Evolutionary conservation across 1,140 invertebrate species (phyloP).

Genomic region (Drosophila malerkotliana): DNA sequence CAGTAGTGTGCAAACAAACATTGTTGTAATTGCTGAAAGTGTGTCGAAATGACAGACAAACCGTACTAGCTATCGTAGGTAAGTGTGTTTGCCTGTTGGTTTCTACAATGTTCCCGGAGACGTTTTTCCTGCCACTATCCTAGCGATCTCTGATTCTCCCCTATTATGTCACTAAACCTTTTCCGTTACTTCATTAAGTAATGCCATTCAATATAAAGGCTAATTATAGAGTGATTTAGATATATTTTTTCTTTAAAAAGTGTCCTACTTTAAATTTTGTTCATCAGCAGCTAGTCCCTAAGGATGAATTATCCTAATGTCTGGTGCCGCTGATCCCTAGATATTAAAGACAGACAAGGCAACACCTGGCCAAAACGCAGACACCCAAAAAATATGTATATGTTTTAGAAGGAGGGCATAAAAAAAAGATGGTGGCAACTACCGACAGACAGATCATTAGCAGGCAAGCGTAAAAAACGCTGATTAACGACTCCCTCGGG

Average conservation of each 20-base stretch:
- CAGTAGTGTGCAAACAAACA: constrained; percentile 70
- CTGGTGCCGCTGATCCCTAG: constrained; percentile 32
- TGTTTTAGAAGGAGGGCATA: background rate
- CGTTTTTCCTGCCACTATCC: constrained; percentile 38
- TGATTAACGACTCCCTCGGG: constrained; percentile 78
- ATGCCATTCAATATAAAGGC: background rate
- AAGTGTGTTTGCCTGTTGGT: background rate
- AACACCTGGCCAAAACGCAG: constrained; percentile 32
- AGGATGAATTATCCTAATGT: constrained; percentile 67
- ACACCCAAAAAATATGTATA: background rate
- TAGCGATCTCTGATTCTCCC: constrained; percentile 10
- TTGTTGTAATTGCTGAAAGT: constrained; percentile 76
- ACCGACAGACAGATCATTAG: constrained; percentile 73
- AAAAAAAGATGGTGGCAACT: constrained; percentile 9
- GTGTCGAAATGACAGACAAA: constrained; percentile 66
- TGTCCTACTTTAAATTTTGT: constrained; percentile 3
- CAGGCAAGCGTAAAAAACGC: constrained; percentile 77
- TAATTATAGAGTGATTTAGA: background rate
- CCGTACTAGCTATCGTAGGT: background rate
- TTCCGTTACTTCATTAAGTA: background rate
- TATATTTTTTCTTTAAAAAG: background rate
- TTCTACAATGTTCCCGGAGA: constrained; percentile 15
- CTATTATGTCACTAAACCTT: constrained; percentile 18
- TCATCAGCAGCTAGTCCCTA: constrained; percentile 22
- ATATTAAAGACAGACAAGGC: constrained; percentile 12